Base-by-base conservation (phyloP, 2,888 invertebrate species). In the Notodonta dromedarius region DNA sequence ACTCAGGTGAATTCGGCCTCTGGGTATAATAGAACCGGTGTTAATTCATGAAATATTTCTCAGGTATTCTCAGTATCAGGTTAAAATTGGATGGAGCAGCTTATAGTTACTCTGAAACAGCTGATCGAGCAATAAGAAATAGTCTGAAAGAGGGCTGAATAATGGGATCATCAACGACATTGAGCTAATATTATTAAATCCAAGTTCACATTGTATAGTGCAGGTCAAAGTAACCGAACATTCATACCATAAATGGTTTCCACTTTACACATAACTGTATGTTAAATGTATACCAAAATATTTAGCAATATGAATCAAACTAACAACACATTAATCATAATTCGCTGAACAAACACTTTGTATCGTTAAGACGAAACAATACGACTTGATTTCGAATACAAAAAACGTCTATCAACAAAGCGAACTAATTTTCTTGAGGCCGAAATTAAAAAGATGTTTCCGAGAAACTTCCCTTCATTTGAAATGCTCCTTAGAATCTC, bases 1-100 rank as follows among this genome's bases (percentile, higher is more conserved):
- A 55, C 44, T 59, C 42, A 53, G 32, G 44, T 61, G 60, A 62
- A 71, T 63, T 67, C 44, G 1, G 56, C 65, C 61, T 59, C 7
- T 12, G 63, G 58, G 65, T 7, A 62, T 50, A 39, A 61, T 63
- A 57, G 11, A 50, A 13, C 6, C 50, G 50, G 4, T 50, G 50
- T 50, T 8, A 50, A 50, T 50, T 50, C 14, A 16, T 50, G 13
- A 50, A 11, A 16, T 50, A 16, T 16, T 16, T 16, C 9, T 16
- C 14, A n/a, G 48, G 14, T 16, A 50, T 50, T 7, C 4, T n/a
- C 16, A 12, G 8, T 16, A 16, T 2, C 16, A 11, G 50, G 16
- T 16, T 16, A 9, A 16, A n/a, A 14, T 13, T 7, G n/a, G 48
- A n/a, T 14, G 0, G 48, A 14, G 4, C 35, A 9, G 11, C 9